Evolutionary conservation across 2,888 invertebrate species (phyloP), one percentile per base, ranked within the genome.

Genomic region (Dinocampus coccinellae): DNA sequence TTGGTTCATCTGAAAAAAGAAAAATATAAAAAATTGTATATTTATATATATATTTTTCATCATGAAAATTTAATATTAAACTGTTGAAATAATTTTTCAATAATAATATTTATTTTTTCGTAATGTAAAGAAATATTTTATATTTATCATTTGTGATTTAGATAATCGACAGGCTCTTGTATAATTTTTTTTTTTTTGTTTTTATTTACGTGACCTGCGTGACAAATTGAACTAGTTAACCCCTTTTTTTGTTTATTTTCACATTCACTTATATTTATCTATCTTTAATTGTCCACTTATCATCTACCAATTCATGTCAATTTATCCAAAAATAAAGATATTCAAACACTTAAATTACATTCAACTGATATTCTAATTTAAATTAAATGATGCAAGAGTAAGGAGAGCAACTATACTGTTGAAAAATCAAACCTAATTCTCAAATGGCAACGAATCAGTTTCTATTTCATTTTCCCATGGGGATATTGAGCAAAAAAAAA

Each of bases 361-460:
- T n/a, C n/a, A n/a, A n/a, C n/a, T n/a, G n/a, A n/a, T n/a, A n/a
- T n/a, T n/a, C n/a, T n/a, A n/a, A n/a, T n/a, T n/a, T n/a, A 47
- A 70, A 52, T 24, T 69, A 60, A 29, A 36, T 62, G 62, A 62
- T 62, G 39, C 58, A 47, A 16, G 16, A 47, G 16, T n/a, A 47
- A 47, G n/a, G 9, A 16, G 4, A 39, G 16, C 16, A 47, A 16
- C 47, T 16, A 69, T 60, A n/a, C n/a, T n/a, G 55, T 75, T 74
- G 70, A 67, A 72, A 79, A 83, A 82, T 83, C 80, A 79, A 75
- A 80, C 75, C 65, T 70, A 81, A 81, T 74, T 82, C 84, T 83
- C 84, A 75, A 81, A 81, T 80, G 83, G 80, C 74, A 74, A 77
- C 77, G 81, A 82, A 85, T 85, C 84, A 85, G 83, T 82, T 80